Evolutionary conservation across 1,140 invertebrate genomes (phyloP), one percentile per base, ranked within the genome.

Genomic region (Scaptomyza hsui): DNA sequence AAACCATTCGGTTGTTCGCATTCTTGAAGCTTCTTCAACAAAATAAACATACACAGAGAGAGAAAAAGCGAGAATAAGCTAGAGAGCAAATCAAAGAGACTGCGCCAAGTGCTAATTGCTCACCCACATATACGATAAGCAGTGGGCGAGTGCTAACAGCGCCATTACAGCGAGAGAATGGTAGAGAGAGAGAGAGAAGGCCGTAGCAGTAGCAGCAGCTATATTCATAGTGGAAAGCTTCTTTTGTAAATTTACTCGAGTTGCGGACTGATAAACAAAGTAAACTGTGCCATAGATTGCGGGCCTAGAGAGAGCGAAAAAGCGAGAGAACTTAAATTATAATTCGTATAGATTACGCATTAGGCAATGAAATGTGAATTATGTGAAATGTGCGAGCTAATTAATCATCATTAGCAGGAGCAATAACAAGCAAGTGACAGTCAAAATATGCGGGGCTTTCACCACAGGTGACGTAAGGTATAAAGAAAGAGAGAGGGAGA

Each of bases 371-470:
- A 39, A 48, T 64, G 35, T 32, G 32, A 49, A 72, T 76, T 63
- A 64, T 85, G 53, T 70, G 64, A 79, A 85, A 75, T 80, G 57
- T 61, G 48, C 64, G 55, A 18, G 53, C 67, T 74, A 80, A 85
- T 85, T 85, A 80, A 74, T 85, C 76, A 80, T 80, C 61, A 53
- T 85, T 68, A 78, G 61, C 44, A 48, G 45, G 44, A 13, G 19
- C 42, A 68, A 56, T 35, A 35, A 35, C 13, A 49, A 41, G 18
- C 6, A 35, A 10, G 5, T 39, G 3, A 4, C 19, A 13, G 32
- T 7, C 12, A 44, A 29, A 9, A 2, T 26, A 15, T 13, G 16
- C n/a, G 35, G 29, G 39, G 53, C 62, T 67, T 72, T 67, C 69
- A 53, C 62, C 51, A 32, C 21, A 35, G 47, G 29, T 72, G 69